Conservation (phyloP, 2,797 vertebrate genomes). For the Macropus fuliginosus region DNA sequence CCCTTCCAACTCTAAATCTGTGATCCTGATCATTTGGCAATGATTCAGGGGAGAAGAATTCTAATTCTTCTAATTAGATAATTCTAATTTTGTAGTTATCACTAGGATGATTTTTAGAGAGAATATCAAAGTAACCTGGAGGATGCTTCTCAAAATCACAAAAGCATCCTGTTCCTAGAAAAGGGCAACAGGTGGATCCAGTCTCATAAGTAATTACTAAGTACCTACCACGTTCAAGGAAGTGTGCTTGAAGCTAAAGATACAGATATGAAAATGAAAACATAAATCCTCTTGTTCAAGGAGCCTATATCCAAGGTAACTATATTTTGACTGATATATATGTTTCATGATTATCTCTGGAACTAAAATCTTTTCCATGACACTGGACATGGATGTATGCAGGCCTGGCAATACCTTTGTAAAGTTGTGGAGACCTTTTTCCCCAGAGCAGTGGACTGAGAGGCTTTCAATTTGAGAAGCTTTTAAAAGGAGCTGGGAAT, state of each 20-base stretch:
- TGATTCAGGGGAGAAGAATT: not conserved
- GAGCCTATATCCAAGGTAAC: not conserved
- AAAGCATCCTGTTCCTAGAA: not conserved
- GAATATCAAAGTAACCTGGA: not conserved
- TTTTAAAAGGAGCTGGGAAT: constrained; percentile 33
- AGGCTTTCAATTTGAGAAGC: constrained; percentile 19
- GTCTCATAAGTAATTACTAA: not conserved
- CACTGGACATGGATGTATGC: not conserved
- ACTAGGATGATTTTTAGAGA: not conserved
- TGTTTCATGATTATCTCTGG: not conserved
- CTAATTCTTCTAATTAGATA: not conserved
- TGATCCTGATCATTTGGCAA: not conserved
- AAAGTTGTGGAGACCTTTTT: not conserved
- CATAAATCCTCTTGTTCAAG: not conserved
- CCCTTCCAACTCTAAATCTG: not conserved
- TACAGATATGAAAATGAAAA: not conserved
- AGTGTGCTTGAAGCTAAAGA: not conserved
- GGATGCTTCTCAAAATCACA: not conserved
- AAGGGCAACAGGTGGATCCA: not conserved
- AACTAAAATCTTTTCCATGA: not conserved
- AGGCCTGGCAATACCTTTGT: not conserved
- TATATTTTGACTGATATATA: not conserved
- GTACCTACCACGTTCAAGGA: not conserved
- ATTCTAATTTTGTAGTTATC: not conserved
- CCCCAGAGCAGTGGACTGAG: constrained; percentile 12